These are phyloP conservation scores for Eupithecia pulchellata DNA, from an alignment of 2,888 invertebrate species.

Conservation along the genomic window DNA sequence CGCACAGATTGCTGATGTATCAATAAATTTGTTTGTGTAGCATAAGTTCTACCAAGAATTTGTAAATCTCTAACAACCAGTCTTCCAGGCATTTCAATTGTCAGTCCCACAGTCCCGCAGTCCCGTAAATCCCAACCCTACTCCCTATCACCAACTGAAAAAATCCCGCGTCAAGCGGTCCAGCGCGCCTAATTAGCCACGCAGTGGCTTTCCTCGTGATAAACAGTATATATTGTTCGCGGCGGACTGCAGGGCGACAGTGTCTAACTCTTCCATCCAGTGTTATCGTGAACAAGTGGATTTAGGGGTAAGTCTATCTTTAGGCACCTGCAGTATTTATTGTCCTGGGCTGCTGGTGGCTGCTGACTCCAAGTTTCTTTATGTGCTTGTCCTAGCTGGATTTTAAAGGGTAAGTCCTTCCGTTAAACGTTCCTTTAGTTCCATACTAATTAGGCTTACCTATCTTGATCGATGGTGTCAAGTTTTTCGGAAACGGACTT, in stretches of 20 bases:
- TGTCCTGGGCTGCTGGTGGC: not conserved
- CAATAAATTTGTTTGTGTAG: not conserved
- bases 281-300: not conserved
- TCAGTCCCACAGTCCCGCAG: not conserved
- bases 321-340: not conserved
- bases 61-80: not conserved
- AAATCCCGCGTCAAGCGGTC: constrained; percentile 31
- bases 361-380: not conserved
- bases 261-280: not conserved
- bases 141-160: constrained; percentile 34
- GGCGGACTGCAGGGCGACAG: not conserved
- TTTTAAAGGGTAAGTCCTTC: not conserved
- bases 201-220: constrained; percentile 68
- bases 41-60: not conserved
- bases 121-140: constrained; percentile 19
- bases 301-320: not conserved
- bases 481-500: no score
- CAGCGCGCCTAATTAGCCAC: constrained; percentile 71
- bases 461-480: no score
- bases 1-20: no score
- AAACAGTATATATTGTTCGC: constrained; percentile 20
- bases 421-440: no score
- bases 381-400: not conserved
- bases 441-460: no score
- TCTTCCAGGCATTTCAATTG: not conserved